A percentile compares a stretch with the other conserved stretches of the same genome.
phyloP scores from a whole-genome alignment of 1,140 invertebrate genomes.

The Drosophila tsacasi region DNA sequence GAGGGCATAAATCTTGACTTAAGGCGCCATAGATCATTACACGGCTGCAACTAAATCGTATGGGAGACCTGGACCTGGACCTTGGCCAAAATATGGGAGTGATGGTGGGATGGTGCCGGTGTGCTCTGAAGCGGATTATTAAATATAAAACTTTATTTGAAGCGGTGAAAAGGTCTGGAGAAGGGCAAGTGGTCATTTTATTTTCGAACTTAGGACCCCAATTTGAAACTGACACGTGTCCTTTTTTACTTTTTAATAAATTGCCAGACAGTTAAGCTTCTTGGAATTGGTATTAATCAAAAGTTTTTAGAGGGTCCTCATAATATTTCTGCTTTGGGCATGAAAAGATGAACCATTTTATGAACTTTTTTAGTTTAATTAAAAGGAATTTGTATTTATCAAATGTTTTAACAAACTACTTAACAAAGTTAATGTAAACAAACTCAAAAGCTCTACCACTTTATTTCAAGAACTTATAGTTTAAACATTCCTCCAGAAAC shows the following conservation, averaged over 20 bases:
- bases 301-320: background rate
- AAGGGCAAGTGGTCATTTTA: slow-evolving; percentile 17
- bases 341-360: too few species aligned
- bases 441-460: background rate
- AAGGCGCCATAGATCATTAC: slow-evolving; percentile 77
- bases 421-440: background rate
- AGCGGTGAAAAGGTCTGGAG: slow-evolving; percentile 23
- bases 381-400: too few species aligned
- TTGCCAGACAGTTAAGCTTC: background rate
- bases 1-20: slow-evolving; percentile 74
- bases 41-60: slow-evolving; percentile 59
- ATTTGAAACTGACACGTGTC: slow-evolving; percentile 39
- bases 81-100: background rate
- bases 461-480: background rate
- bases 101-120: background rate
- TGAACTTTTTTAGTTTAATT: too few species aligned
- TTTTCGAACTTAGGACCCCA: slow-evolving; percentile 3
- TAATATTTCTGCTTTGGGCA: too few species aligned
- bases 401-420: too few species aligned
- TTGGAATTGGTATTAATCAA: slow-evolving; percentile 4
- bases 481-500: slow-evolving; percentile 3
- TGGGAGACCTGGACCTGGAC: slow-evolving; percentile 13
- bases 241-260: background rate
- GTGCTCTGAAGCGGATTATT: slow-evolving; percentile 66
- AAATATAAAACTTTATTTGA: slow-evolving; percentile 69